Conservation (phyloP, 2,797 vertebrate genomes). For the Vireo griseus region DNA sequence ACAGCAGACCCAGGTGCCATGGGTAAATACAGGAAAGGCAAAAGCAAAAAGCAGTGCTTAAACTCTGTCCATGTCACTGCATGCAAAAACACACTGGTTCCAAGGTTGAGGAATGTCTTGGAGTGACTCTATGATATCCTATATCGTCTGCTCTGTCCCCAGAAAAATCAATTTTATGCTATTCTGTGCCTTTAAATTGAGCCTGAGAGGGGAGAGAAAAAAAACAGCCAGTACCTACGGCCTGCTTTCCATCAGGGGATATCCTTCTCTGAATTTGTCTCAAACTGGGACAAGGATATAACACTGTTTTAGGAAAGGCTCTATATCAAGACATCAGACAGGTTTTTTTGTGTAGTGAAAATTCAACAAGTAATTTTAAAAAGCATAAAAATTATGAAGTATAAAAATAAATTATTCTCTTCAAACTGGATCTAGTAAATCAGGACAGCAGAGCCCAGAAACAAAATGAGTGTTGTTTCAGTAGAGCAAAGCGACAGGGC, state of each 20-base stretch:
- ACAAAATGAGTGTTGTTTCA: conserved; percentile 53
- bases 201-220: too few relatives aligned
- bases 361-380: background rate
- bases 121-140: too few relatives aligned
- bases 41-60: background rate
- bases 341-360: background rate
- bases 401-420: background rate
- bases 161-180: too few relatives aligned
- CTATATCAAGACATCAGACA: background rate
- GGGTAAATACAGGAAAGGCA: background rate
- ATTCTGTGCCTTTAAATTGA: too few relatives aligned
- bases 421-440: conserved; percentile 50
- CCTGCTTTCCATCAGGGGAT: too few relatives aligned
- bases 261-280: too few relatives aligned
- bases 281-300: background rate
- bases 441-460: conserved; percentile 43
- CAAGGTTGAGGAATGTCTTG: background rate
- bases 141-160: too few relatives aligned
- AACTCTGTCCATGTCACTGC: background rate
- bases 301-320: background rate
- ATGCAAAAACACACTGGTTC: background rate
- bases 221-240: too few relatives aligned
- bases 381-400: background rate
- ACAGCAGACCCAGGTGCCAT: background rate
- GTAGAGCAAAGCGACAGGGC: conserved; percentile 63